These are phyloP conservation scores for Clarias laeviceps DNA, from an alignment of 2,797 vertebrate species.

Conservation along the genomic window DNA sequence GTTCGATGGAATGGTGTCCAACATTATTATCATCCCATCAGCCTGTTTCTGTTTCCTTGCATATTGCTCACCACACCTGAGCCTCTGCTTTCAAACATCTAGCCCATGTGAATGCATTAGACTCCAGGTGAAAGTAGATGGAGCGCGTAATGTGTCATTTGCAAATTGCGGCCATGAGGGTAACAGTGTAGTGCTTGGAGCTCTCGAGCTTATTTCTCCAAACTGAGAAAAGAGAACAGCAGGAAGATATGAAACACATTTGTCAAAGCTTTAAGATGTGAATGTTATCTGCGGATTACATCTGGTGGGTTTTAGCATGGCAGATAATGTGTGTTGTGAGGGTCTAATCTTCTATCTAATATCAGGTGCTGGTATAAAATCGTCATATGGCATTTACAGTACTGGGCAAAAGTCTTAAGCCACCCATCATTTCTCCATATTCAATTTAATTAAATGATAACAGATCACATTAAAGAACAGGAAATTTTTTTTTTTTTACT, in stretches of 20 bases:
- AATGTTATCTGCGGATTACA: background rate
- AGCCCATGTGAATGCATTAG: slow-evolving; percentile 37
- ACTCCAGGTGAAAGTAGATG: slow-evolving; percentile 61
- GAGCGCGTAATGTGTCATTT: slow-evolving; percentile 64
- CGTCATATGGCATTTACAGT: background rate
- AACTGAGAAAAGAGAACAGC: background rate
- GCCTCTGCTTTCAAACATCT: slow-evolving; percentile 38
- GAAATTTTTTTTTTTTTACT: too few species aligned
- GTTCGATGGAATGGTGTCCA: background rate
- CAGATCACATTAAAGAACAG: too few species aligned
- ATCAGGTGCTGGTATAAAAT: background rate
- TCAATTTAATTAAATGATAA: too few species aligned
- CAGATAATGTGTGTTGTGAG: background rate
- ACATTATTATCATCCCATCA: background rate
- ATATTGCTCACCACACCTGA: slow-evolving; percentile 54
- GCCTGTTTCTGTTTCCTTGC: background rate
- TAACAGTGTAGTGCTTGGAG: background rate
- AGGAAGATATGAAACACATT: background rate
- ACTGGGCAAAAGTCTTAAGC: too few species aligned
- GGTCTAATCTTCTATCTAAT: background rate
- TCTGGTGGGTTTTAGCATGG: background rate
- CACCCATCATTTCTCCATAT: too few species aligned
- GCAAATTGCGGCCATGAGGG: slow-evolving; percentile 16
- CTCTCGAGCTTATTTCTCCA: slow-evolving; percentile 21
- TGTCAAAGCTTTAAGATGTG: background rate